Conservation (phyloP, 2,797 vertebrate genomes). For the Mycteria americana region DNA sequence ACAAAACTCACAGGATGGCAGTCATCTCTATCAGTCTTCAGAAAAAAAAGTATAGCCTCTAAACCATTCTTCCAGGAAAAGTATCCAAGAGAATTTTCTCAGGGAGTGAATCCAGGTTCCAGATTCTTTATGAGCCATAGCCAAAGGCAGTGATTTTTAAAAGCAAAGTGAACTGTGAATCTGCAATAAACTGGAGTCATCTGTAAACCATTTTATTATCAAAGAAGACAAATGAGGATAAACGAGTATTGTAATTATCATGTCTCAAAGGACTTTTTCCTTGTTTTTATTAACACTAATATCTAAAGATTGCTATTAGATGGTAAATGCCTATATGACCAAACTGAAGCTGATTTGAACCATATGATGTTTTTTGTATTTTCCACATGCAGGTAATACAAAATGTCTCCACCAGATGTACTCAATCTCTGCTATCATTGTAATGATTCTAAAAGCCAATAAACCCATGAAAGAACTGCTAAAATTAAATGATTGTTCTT, state of each 20-base stretch:
- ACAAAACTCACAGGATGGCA: background rate
- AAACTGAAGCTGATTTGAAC: background rate
- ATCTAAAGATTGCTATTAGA: background rate
- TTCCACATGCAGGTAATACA: background rate
- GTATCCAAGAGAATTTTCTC: background rate
- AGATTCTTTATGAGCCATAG: background rate
- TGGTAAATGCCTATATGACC: background rate
- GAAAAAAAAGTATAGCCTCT: background rate
- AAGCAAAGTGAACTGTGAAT: background rate
- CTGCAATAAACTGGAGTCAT: background rate
- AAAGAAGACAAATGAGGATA: background rate
- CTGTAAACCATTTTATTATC: background rate
- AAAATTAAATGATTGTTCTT: background rate
- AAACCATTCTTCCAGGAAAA: background rate
- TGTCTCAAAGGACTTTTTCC: background rate
- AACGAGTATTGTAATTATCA: background rate
- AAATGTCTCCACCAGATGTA: background rate
- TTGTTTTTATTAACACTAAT: background rate
- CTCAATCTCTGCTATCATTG: background rate
- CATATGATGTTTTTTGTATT: fast-evolving
- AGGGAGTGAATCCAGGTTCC: background rate
- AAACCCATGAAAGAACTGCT: background rate
- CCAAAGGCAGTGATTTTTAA: background rate
- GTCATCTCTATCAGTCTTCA: background rate
- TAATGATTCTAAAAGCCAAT: background rate